A percentile compares a stretch with the other conserved stretches of the same genome.
Conservation (phyloP, 1,140 invertebrate genomes). For the Lasaia peninsularis region DNA sequence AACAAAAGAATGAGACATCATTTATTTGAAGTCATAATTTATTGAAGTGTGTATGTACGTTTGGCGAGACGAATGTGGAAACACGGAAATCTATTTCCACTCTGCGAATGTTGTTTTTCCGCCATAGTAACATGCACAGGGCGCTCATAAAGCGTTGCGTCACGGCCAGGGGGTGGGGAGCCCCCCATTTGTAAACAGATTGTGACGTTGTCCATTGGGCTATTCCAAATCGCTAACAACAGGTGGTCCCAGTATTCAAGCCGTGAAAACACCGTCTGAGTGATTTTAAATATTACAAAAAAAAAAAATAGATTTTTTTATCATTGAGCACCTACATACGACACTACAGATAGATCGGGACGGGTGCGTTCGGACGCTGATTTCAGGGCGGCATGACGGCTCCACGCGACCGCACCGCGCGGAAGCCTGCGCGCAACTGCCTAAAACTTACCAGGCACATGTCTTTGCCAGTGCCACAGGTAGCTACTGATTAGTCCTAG, state of each 20-base stretch:
- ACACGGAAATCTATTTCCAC: conserved; percentile 67
- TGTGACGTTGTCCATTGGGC: conserved; percentile 57
- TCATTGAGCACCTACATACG: conserved; percentile 18
- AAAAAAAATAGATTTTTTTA: too few species aligned
- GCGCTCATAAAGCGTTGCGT: conserved; percentile 65
- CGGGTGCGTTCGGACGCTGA: conserved; percentile 36
- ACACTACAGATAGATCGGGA: conserved; percentile 32
- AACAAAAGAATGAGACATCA: conserved; percentile 1
- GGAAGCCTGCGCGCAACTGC: conserved; percentile 74
- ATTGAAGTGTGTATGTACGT: conserved; percentile 30
- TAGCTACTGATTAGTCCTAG: conserved; percentile 50
- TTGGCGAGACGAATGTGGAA: conserved; percentile 38
- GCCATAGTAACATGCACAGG: conserved; percentile 57
- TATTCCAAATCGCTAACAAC: conserved; percentile 62
- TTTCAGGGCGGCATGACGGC: conserved; percentile 48
- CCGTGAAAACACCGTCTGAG: background rate
- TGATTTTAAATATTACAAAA: conserved; percentile 20
- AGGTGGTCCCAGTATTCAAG: conserved; percentile 45
- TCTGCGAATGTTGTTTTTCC: conserved; percentile 52
- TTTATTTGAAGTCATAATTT: background rate
- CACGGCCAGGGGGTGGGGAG: conserved; percentile 51
- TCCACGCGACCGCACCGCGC: conserved; percentile 63
- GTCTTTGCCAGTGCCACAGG: conserved; percentile 51
- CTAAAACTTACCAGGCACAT: conserved; percentile 32
- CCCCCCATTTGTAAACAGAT: conserved; percentile 70